Conservation (phyloP, 2,113 vertebrate species). For the Pitta sordida region DNA sequence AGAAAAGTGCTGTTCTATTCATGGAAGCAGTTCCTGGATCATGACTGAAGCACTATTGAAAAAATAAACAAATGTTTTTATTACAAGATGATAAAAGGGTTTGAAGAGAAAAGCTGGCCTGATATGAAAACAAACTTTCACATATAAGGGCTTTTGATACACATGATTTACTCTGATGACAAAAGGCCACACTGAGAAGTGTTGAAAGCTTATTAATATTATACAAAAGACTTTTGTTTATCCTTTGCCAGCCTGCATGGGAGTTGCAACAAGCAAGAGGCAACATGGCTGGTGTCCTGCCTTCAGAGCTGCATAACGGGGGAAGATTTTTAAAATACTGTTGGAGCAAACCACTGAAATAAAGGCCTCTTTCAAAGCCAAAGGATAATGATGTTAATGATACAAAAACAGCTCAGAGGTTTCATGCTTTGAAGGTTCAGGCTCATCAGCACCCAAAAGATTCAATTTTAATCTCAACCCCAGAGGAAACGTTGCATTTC, state of each 20-base stretch:
- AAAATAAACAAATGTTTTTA: constrained; percentile 81
- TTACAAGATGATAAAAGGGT: constrained; percentile 76
- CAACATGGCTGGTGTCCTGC: constrained; percentile 62
- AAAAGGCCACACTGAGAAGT: constrained; percentile 63
- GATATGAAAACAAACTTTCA: constrained; percentile 81
- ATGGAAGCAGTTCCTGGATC: constrained; percentile 68
- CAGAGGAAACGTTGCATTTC: neutral
- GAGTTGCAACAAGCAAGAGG: constrained; percentile 71
- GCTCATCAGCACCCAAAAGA: neutral
- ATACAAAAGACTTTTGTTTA: constrained; percentile 83
- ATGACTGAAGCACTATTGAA: constrained; percentile 66
- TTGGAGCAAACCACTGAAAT: constrained; percentile 14
- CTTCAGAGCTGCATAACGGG: constrained; percentile 52
- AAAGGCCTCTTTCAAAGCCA: neutral
- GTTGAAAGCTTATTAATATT: constrained; percentile 79
- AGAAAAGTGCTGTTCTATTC: constrained; percentile 71
- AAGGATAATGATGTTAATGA: neutral
- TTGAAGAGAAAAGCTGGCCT: constrained; percentile 70
- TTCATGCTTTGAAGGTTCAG: neutral
- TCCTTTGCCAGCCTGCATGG: constrained; percentile 72
- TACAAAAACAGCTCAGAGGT: neutral
- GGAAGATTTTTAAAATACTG: constrained; percentile 59
- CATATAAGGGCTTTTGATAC: constrained; percentile 74
- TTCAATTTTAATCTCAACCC: neutral
- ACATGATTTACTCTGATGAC: constrained; percentile 77